Evolutionary conservation across 2,888 invertebrate species (phyloP).

Genomic region (Siphlonurus alternatus): DNA sequence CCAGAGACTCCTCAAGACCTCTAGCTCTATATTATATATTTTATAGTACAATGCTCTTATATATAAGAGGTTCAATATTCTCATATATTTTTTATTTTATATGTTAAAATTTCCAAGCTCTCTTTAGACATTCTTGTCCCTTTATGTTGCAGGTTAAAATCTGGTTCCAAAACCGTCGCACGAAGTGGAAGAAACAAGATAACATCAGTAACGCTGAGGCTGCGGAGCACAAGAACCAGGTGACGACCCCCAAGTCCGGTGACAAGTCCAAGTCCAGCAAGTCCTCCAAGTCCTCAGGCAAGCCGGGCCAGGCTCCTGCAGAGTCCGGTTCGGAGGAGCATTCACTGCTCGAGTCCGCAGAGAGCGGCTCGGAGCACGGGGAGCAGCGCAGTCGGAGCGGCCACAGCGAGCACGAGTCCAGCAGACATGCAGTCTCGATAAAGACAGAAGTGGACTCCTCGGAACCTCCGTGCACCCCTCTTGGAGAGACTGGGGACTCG

Average conservation of each 20-base stretch:
- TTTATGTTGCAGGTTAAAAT: constrained; percentile 56
- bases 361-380: neutral
- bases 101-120: no score
- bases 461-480: neutral
- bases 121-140: neutral
- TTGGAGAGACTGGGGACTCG: neutral
- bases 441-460: neutral
- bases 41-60: no score
- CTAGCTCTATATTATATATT: no score
- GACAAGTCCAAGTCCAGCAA: constrained; percentile 3
- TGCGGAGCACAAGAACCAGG: constrained; percentile 55
- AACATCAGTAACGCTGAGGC: constrained; percentile 79
- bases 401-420: neutral
- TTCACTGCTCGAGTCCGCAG: neutral
- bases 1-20: no score
- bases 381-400: neutral
- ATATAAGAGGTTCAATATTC: no score
- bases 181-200: constrained; percentile 83
- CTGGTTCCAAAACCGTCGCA: constrained; percentile 77
- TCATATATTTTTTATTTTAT: no score
- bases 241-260: constrained; percentile 5
- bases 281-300: neutral
- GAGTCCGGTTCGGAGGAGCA: neutral
- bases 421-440: neutral
- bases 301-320: neutral